A percentile compares a stretch with the other conserved stretches of the same genome.
phyloP scores from a whole-genome alignment of 2,797 vertebrate genomes.

The Brotula barbata region DNA sequence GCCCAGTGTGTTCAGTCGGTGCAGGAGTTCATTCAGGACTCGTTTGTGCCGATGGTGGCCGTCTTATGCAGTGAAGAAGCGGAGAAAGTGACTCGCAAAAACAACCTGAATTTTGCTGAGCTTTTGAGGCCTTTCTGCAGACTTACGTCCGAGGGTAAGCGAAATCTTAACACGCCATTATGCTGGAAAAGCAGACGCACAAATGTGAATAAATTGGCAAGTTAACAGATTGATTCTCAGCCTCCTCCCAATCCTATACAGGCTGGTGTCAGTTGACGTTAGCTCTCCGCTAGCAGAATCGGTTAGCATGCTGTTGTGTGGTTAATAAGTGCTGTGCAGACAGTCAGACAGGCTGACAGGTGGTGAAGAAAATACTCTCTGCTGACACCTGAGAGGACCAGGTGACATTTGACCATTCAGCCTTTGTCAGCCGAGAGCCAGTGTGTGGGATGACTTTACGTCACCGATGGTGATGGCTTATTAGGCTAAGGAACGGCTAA shows the following conservation, averaged over 20 bases:
- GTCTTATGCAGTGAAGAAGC: conserved; percentile 95
- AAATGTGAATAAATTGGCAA: not conserved
- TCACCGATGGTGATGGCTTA: too few relatives aligned
- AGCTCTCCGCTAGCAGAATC: conserved; percentile 28
- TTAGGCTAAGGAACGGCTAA: not conserved
- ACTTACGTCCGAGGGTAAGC: conserved; percentile 93
- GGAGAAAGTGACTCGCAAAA: conserved; percentile 89
- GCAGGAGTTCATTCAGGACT: conserved; percentile 96
- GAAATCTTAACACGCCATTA: accelerated
- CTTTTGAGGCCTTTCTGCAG: conserved; percentile 94
- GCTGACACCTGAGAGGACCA: conserved; percentile 36
- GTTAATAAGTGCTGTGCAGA: conserved; percentile 41
- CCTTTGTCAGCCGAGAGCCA: conserved; percentile 3
- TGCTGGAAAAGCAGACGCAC: too few relatives aligned
- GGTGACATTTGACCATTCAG: conserved; percentile 35
- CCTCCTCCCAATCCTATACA: not conserved
- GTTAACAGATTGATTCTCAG: not conserved
- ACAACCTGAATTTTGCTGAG: conserved; percentile 92
- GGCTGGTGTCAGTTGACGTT: not conserved
- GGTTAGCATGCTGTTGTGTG: conserved; percentile 27
- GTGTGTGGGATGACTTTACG: not conserved
- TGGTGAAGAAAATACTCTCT: not conserved
- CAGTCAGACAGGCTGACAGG: conserved; percentile 37
- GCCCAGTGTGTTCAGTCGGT: conserved; percentile 95
- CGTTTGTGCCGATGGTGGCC: conserved; percentile 95